Conservation (phyloP, 1,140 invertebrate genomes). For the Ceratina australensis region DNA sequence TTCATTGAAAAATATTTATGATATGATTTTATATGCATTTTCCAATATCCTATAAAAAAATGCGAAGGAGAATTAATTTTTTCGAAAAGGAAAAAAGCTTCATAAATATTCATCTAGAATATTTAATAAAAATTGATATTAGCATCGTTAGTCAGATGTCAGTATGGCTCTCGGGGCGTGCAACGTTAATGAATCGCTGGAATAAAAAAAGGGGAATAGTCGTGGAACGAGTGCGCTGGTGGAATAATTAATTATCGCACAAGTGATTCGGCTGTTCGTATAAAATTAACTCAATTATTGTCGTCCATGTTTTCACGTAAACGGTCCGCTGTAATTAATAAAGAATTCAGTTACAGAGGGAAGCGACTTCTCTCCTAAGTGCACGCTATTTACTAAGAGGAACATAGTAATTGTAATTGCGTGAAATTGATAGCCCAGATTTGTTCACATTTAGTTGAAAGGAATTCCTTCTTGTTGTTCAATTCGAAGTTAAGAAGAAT, state of each 20-base stretch:
- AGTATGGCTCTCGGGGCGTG: neutral
- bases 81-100: too few species aligned
- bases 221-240: neutral
- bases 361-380: neutral
- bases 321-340: constrained; percentile 15
- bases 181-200: constrained; percentile 17
- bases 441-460: neutral
- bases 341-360: neutral
- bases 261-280: constrained; percentile 6
- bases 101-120: neutral
- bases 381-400: neutral
- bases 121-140: constrained; percentile 1
- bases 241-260: constrained; percentile 38
- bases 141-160: neutral
- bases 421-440: neutral
- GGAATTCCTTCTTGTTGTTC: too few species aligned
- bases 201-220: neutral
- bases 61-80: too few species aligned
- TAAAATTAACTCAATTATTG: constrained; percentile 34
- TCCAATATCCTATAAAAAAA: too few species aligned
- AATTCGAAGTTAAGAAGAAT: too few species aligned
- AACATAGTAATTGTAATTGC: neutral
- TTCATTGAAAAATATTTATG: too few species aligned
- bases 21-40: too few species aligned
- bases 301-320: constrained; percentile 10